Evolutionary conservation across 2,797 vertebrate species (phyloP), one percentile per base, ranked within the genome.

Genomic region (Poecilia picta): DNA sequence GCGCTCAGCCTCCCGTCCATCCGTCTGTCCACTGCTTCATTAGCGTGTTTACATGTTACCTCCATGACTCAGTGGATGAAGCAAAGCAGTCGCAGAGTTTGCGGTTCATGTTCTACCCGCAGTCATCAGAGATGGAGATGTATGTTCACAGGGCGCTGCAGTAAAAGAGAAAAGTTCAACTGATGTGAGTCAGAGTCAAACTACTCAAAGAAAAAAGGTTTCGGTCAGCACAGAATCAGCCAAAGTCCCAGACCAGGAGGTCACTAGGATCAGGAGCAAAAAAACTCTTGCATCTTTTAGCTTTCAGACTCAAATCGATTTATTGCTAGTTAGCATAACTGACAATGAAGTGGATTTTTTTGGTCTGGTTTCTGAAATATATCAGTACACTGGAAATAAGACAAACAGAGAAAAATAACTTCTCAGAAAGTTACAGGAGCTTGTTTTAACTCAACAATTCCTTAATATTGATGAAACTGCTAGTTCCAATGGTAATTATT

Each of bases 41-140:
- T 71, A 10, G 70, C 28, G 28, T 72, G 51, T 78, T 78, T 59
- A 82, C 39, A 53, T 23, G 47, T 28, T 53, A 36, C 59, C 11
- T 66, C 43, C 46, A 57, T 36, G 18, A 39, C 39, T 74, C 47
- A n/a, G 43, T 31, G 45, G 46, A 64, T 51, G 33, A 64, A 76
- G 46, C 23, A 18, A n/a, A 55, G 59, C 45, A 31, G 49, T 72
- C 31, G 59, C 25, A 31, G 43, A 62, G 8, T 71, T 72, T 76
- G 79, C 25, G n/a, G 68, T 76, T 64, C 47, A 47, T 41, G 36
- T 72, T 55, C 33, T 59, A 43, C 66, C 53, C 53, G 43, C 33
- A 41, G 31, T 36, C 55, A 43, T 41, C 47, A 62, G 68, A 43
- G 45, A 68, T 43, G 15, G 47, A 49, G 55, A 75, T 47, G 51